Conservation (phyloP, 1,140 invertebrate genomes). For the Trichonephila inaurata region DNA sequence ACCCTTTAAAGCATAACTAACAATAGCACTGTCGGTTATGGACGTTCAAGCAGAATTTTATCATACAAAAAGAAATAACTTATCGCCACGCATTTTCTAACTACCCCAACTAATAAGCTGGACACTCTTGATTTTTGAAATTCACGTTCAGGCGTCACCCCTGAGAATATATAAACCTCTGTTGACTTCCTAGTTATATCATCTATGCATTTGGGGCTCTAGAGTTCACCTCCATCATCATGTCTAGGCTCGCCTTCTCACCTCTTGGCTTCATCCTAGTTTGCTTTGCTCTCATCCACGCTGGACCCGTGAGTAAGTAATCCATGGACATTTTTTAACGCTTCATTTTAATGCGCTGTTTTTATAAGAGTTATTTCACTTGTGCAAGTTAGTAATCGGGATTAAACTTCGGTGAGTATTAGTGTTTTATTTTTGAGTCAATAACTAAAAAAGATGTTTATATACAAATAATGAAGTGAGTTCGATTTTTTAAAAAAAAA, state of each 20-base stretch:
- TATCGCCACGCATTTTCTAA: neutral
- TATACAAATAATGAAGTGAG: too few species aligned
- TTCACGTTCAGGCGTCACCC: neutral
- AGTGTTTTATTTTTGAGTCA: too few species aligned
- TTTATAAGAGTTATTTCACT: too few species aligned
- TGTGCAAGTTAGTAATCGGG: too few species aligned
- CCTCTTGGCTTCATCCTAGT: neutral
- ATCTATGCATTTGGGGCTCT: neutral
- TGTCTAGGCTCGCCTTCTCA: neutral
- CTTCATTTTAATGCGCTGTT: too few species aligned
- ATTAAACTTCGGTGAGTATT: too few species aligned
- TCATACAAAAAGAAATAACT: conserved; percentile 56
- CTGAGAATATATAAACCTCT: neutral
- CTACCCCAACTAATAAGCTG: conserved; percentile 22
- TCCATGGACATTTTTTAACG: too few species aligned
- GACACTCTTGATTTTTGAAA: neutral
- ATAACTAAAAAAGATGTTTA: too few species aligned
- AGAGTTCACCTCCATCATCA: neutral
- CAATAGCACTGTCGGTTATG: conserved; percentile 40
- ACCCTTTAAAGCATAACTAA: conserved; percentile 50
- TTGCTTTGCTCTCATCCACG: neutral
- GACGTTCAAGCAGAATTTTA: conserved; percentile 9
- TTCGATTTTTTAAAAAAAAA: too few species aligned
- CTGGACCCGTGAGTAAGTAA: conserved; percentile 28
- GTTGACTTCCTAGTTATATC: neutral